These are phyloP conservation scores for Netelia fuscicornis DNA, from an alignment of 2,888 invertebrate genomes.

Conservation along the genomic window DNA sequence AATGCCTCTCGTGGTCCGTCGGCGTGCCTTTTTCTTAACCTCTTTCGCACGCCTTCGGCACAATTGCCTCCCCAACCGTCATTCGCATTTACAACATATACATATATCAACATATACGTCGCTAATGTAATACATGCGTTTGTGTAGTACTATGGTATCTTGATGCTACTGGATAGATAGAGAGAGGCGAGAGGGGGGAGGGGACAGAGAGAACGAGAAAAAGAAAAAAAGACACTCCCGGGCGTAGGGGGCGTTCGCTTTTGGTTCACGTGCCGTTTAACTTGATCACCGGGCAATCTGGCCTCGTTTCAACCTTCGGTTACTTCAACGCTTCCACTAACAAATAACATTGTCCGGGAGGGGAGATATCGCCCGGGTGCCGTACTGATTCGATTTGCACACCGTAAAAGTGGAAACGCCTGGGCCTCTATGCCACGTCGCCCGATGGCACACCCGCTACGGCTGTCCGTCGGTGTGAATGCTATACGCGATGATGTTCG, in stretches of 20 bases:
- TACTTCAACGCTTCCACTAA: slow-evolving; percentile 84
- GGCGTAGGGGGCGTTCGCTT: slow-evolving; percentile 72
- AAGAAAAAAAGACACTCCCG: slow-evolving; percentile 10
- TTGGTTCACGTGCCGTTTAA: slow-evolving; percentile 84
- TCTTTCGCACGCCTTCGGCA: too few relatives aligned
- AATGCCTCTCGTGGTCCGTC: too few relatives aligned
- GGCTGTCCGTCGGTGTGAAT: not conserved
- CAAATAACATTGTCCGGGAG: slow-evolving; percentile 83
- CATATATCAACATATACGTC: slow-evolving; percentile 12
- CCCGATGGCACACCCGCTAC: slow-evolving; percentile 18
- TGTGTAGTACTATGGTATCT: slow-evolving; percentile 38
- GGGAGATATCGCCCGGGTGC: slow-evolving; percentile 75
- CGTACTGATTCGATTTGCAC: slow-evolving; percentile 82
- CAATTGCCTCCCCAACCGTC: too few relatives aligned
- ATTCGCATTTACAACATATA: not conserved
- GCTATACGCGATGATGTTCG: not conserved
- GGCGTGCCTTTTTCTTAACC: too few relatives aligned
- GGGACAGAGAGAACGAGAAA: slow-evolving; percentile 41
- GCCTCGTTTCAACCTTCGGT: slow-evolving; percentile 84
- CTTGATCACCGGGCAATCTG: slow-evolving; percentile 85
- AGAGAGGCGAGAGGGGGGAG: slow-evolving; percentile 15
- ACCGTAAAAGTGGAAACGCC: slow-evolving; percentile 77
- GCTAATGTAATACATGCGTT: slow-evolving; percentile 11
- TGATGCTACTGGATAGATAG: slow-evolving; percentile 31
- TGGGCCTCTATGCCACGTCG: slow-evolving; percentile 46